phyloP scores from a whole-genome alignment of 2,888 invertebrate genomes.

The Polia nebulosa region DNA sequence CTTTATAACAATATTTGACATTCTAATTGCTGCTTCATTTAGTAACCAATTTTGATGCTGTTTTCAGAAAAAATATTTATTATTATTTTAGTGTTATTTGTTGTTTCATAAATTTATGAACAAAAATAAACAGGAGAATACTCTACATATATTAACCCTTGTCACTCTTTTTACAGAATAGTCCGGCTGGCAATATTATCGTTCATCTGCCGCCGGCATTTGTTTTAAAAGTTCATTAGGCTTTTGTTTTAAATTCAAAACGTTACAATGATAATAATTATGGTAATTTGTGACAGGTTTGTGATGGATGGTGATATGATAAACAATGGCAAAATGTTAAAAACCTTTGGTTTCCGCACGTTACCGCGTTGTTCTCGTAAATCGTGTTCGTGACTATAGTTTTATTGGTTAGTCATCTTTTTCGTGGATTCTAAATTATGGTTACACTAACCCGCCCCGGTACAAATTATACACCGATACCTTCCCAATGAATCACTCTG shows the following conservation, averaged over 20 bases:
- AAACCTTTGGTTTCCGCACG: conserved; percentile 22
- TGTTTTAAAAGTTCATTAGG: conserved; percentile 41
- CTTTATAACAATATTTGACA: no score
- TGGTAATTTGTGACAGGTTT: conserved; percentile 42
- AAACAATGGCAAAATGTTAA: conserved; percentile 19
- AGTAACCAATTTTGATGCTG: no score
- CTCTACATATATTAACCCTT: no score
- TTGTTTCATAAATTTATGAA: no score
- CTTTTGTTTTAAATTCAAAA: conserved; percentile 43
- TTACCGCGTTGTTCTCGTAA: neutral
- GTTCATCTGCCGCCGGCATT: conserved; percentile 33
- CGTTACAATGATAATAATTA: conserved; percentile 19
- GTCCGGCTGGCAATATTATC: conserved; percentile 5
- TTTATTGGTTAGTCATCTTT: conserved; percentile 18
- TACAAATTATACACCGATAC: no score
- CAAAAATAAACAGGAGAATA: no score
- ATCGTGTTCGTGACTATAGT: conserved; percentile 11
- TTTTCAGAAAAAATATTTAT: no score
- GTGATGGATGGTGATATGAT: conserved; percentile 29
- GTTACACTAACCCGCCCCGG: neutral
- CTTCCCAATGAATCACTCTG: no score
- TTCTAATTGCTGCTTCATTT: no score
- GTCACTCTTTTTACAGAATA: conserved; percentile 8
- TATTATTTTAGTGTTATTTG: no score
- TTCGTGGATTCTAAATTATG: conserved; percentile 7